phyloP scores from a whole-genome alignment of 2,113 vertebrate species.

The Antigone vipio region DNA sequence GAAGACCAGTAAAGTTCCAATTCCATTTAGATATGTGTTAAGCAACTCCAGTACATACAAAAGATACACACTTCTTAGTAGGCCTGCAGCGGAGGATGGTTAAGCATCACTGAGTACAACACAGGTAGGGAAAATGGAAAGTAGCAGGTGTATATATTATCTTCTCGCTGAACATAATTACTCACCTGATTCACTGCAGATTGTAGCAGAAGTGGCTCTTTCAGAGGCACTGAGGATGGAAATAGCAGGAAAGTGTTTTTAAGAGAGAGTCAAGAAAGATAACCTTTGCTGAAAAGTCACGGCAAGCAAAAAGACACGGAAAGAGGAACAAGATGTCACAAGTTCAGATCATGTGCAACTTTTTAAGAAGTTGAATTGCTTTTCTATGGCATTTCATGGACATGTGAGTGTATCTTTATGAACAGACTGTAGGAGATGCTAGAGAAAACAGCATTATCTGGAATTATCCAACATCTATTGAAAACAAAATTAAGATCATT shows the following conservation, averaged over 20 bases:
- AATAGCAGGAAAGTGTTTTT: constrained; percentile 23
- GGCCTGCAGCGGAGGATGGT: neutral
- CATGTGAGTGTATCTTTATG: neutral
- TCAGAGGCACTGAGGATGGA: neutral
- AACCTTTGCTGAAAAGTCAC: constrained; percentile 33
- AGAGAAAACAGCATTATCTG: neutral
- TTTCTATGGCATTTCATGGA: neutral
- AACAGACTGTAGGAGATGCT: neutral
- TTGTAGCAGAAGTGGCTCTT: constrained; percentile 28
- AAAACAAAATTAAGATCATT: neutral
- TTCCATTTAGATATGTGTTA: neutral
- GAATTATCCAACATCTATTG: neutral
- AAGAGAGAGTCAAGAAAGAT: constrained; percentile 36
- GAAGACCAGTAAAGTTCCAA: neutral
- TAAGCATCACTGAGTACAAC: neutral
- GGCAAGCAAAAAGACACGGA: neutral
- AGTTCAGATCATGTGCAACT: neutral
- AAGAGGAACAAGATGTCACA: neutral
- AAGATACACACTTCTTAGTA: neutral
- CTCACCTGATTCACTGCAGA: neutral
- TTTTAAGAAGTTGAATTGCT: neutral
- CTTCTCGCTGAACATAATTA: neutral
- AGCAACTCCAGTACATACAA: neutral
- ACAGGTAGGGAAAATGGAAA: neutral
- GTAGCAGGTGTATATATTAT: neutral